A percentile compares a stretch with the other conserved stretches of the same genome.
Evolutionary conservation across 2,888 invertebrate genomes (phyloP).

Genomic region (Leptopilina myrica): DNA sequence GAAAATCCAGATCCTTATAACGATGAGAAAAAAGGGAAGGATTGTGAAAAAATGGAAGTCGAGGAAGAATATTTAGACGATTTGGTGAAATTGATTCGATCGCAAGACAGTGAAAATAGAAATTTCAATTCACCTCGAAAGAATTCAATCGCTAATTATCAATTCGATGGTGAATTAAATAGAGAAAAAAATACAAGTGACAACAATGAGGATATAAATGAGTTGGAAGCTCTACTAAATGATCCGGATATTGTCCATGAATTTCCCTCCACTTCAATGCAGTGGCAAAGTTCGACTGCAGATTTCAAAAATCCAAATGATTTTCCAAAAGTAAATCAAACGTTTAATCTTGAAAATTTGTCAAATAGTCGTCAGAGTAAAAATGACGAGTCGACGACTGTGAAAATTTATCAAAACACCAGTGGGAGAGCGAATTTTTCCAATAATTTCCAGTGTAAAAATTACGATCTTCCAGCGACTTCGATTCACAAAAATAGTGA

Average conservation of each 20-base stretch:
- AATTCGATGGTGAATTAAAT: background rate
- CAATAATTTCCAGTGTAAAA: background rate
- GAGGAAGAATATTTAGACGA: conserved; percentile 62
- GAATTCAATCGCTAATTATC: background rate
- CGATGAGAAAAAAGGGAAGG: conserved; percentile 50
- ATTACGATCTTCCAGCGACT: too few species aligned
- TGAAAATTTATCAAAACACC: too few species aligned
- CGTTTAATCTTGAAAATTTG: too few species aligned
- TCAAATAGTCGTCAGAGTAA: too few species aligned
- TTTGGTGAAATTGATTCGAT: conserved; percentile 57
- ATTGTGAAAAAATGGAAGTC: conserved; percentile 53
- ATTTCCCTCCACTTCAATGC: background rate
- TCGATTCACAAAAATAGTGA: background rate
- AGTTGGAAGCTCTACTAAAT: background rate
- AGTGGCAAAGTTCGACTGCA: background rate
- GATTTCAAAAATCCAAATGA: too few species aligned
- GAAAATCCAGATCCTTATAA: conserved; percentile 77
- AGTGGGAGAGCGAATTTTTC: too few species aligned
- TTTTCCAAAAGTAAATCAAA: too few species aligned
- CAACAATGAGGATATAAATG: background rate
- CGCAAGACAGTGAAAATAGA: conserved; percentile 42
- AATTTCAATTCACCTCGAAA: conserved; percentile 2
- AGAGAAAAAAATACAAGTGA: background rate
- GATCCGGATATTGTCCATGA: conserved; percentile 10
- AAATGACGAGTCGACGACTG: too few species aligned